These are phyloP conservation scores for Lysandra coridon DNA, from an alignment of 2,888 invertebrate species.

Conservation along the genomic window DNA sequence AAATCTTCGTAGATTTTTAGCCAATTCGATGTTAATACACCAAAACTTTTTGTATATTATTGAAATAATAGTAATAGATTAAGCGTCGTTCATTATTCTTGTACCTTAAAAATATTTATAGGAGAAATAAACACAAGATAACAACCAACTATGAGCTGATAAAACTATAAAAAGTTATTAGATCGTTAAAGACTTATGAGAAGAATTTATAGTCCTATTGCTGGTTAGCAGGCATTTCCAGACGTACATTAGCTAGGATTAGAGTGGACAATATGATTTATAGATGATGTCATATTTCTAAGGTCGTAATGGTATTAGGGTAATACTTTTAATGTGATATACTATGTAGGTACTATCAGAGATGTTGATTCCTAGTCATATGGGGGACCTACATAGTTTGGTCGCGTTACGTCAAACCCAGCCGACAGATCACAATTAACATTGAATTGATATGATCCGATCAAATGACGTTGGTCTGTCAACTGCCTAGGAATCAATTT, in stretches of 20 bases:
- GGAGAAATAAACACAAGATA: background rate
- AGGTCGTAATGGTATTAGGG: background rate
- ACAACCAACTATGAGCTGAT: background rate
- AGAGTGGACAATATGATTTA: slow-evolving; percentile 15
- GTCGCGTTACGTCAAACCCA: too few relatives aligned
- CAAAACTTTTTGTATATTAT: background rate
- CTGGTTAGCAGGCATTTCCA: slow-evolving; percentile 12
- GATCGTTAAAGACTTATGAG: slow-evolving; percentile 26
- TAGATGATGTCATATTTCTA: background rate
- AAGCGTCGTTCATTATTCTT: background rate
- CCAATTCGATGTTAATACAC: too few relatives aligned
- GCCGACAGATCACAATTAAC: too few relatives aligned
- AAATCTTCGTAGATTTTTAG: too few relatives aligned
- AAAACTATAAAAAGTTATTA: slow-evolving; percentile 15
- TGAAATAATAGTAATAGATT: background rate
- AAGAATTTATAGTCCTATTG: slow-evolving; percentile 18
- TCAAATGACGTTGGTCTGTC: too few relatives aligned
- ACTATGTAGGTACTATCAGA: too few relatives aligned
- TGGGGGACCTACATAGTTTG: too few relatives aligned
- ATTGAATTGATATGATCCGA: too few relatives aligned
- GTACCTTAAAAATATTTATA: background rate
- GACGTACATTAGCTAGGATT: background rate
- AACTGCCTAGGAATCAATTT: too few relatives aligned
- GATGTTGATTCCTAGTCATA: too few relatives aligned
- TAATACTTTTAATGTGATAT: background rate